Evolutionary conservation across 1,140 invertebrate genomes (phyloP).

Genomic region (Drosophila neocordata): DNA sequence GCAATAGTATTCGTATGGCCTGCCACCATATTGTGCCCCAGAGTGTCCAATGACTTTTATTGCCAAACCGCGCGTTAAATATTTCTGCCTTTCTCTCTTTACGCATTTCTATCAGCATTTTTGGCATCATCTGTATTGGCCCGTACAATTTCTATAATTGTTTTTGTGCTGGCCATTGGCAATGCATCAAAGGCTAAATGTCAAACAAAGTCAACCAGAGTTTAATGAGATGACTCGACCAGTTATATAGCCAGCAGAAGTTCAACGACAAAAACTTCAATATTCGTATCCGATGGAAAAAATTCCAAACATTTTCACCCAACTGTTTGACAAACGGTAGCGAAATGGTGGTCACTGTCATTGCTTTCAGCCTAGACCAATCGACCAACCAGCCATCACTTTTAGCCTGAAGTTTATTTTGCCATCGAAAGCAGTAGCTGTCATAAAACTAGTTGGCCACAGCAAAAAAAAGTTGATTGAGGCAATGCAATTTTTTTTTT

Average conservation of each 20-base stretch:
- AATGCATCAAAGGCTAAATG: constrained; percentile 18
- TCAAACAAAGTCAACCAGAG: constrained; percentile 17
- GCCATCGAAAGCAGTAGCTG: constrained; percentile 10
- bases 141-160: constrained; percentile 46
- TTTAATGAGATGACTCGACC: constrained; percentile 14
- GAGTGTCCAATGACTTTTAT: constrained; percentile 50
- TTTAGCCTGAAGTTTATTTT: constrained; percentile 25
- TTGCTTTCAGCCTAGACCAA: not conserved
- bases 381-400: not conserved
- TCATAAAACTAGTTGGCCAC: not conserved
- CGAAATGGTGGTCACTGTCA: not conserved
- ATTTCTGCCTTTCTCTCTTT: constrained; percentile 34
- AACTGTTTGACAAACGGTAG: not conserved
- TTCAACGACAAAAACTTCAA: constrained; percentile 1
- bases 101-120: constrained; percentile 8
- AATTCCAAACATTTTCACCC: constrained; percentile 1
- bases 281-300: not conserved
- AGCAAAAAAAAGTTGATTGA: constrained; percentile 16
- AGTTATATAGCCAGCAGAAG: not conserved
- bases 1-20: constrained; percentile 1
- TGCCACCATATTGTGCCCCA: constrained; percentile 42
- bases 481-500: constrained; percentile 42
- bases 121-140: constrained; percentile 5
- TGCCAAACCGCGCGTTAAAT: constrained; percentile 55
- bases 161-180: constrained; percentile 17